phyloP scores from a whole-genome alignment of 1,140 invertebrate genomes.

The Andrena cerasifolii region DNA sequence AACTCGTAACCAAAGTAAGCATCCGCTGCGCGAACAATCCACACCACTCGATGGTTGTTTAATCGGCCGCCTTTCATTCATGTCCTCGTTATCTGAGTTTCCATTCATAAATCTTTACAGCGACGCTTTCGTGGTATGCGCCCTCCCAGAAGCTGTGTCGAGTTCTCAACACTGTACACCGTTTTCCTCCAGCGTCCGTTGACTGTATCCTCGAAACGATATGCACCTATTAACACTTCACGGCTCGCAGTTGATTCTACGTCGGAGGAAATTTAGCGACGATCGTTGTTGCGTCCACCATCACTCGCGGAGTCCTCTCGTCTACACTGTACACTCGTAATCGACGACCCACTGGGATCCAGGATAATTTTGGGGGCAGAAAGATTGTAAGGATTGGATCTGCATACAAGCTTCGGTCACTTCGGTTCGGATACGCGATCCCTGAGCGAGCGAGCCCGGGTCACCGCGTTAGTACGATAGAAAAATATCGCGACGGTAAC shows the following conservation, averaged over 20 bases:
- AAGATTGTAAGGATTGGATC: no score
- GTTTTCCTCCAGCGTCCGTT: background rate
- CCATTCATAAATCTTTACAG: constrained; percentile 53
- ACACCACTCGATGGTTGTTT: constrained; percentile 46
- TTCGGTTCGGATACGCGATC: background rate
- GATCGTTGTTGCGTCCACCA: no score
- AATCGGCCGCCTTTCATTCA: constrained; percentile 58
- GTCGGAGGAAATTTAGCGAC: no score
- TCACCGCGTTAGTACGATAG: no score
- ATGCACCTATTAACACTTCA: background rate
- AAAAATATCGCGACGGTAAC: constrained; percentile 6
- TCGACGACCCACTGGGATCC: no score
- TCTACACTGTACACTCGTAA: no score
- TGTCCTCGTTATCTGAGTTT: constrained; percentile 34
- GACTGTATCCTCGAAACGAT: background rate
- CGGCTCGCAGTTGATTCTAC: no score
- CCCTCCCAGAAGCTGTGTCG: background rate
- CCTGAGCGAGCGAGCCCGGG: background rate
- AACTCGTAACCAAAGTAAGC: constrained; percentile 47
- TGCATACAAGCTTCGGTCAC: no score
- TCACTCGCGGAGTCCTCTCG: no score
- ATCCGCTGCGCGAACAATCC: constrained; percentile 52
- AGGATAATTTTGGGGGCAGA: no score
- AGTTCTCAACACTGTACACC: no score
- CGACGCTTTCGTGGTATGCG: background rate